Base-by-base conservation (phyloP, 2,888 invertebrate species). In the Exocentrus adspersus region DNA sequence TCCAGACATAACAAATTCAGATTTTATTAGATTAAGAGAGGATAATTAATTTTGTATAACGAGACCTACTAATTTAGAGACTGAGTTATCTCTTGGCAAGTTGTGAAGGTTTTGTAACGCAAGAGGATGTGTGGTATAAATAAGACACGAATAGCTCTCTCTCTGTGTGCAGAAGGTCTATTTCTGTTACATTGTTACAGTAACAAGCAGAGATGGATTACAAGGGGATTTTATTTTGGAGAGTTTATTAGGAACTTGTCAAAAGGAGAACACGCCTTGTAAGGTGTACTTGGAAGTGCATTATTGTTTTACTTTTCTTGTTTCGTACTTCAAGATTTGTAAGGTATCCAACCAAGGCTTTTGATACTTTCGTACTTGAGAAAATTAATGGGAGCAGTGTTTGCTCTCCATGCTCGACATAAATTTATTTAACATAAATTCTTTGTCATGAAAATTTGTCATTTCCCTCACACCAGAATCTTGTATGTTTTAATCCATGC, bases 41-140 rank as follows among this genome's bases (percentile, higher is more conserved):
- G 41, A 42, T 53, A 53, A 53, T 53, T 53, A 53, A 53, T 53
- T 53, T 53, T 53, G 41, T 53, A 32, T 53, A 52, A 52, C 37
- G 42, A 21, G 53, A 14, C 16, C 12, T 42, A 41, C 30, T 41
- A 53, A 53, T 41, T 53, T 24, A 41, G 53, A 21, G 42, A 10
- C 37, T 20, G 41, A 37, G 53, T 53, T 24, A 41, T 53, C 20
- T 20, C 41, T 42, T 41, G 42, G 53, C 53, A 42, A 37, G 53
- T 10, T 7, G 21, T 12, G 24, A 20, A 53, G 41, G 32, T 42
- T 53, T 24, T 41, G n/a, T 41, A 53, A 53, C 21, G 16, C 21
- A 14, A 9, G 21, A 37, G 42, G 16, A 24, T 41, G 53, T 2
- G 48, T 1, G 17, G 4, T 21, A 42, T 53, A 53, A 53, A 53